Evolutionary conservation across 1,140 invertebrate genomes (phyloP), one percentile per base, ranked within the genome.

Genomic region (Campoletis sonorensis): DNA sequence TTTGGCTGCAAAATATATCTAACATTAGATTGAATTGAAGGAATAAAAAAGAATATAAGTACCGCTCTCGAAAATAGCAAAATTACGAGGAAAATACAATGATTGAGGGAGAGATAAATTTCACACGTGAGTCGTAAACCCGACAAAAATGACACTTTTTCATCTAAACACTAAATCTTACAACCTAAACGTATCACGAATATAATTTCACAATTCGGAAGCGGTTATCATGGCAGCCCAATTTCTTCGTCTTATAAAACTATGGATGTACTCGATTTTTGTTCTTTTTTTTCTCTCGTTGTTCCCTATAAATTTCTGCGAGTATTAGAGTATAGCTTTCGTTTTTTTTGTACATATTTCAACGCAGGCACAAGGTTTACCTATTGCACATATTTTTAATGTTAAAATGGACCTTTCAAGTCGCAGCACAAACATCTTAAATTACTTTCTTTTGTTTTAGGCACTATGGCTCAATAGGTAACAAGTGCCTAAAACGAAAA

Each of bases 131-230:
- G 51, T 54, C 11, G 18, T n/a, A n/a, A n/a, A 54, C 1, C 33
- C 13, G 11, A 33, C 15, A 33, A 70, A n/a, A 70, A 70, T 54
- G 45, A 75, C 72, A 75, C 49, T 15, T 75, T 70, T 75, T 49
- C 16, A 75, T 54, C 23, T 54, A 75, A 51, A 54, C 15, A 18
- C 72, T 75, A 75, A n/a, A 75, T 16, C 26, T 75, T 27, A 54
- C 21, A 1, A 27, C 30, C 30, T 33, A n/a, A 33, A 33, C 30
- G 13, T 70, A 70, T 70, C 67, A 70, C 67, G 67, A 70, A 70
- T 37, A 70, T 70, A 5, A 70, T 37, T 70, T 70, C 30, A 67
- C 27, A 70, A 33, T 70, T 70, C 67, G 26, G 67, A 70, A 70
- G 67, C 67, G 4, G 61, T 70, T 70, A 18, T 33, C 30, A 70